Evolutionary conservation across 2,888 invertebrate genomes (phyloP), one percentile per base, ranked within the genome.

Genomic region (Parapristionchus giblindavisi): DNA sequence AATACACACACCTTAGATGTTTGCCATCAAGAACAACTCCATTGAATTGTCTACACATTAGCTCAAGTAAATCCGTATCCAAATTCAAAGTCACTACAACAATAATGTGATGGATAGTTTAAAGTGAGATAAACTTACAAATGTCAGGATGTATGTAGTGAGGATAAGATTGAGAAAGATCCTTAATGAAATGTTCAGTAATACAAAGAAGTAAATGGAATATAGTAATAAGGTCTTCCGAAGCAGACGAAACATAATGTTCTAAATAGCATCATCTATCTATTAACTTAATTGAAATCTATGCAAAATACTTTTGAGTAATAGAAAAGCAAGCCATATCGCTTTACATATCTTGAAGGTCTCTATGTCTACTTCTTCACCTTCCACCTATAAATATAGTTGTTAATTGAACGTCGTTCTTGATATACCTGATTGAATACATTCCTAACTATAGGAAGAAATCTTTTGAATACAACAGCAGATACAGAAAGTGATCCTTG

Each of bases 161-260:
- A 17, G 73, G 60, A 14, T 75, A 56, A 32, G 75, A 65, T 21
- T 65, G 24, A 92, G 84, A 92, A 92, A 94, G 94, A 90, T 96
- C 96, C 78, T 92, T 92, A 89, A 93, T 96, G 74, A 95, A 92
- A 88, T 94, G 92, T 91, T 99, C 97, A 82, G 95, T 92, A 88
- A 94, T 94, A 77, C 94, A 94, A 76, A 96, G 90, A 65, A 99
- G 90, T 66, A 98, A 91, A 89, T 97, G 96, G 88, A 94, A 95
- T 79, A 95, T 96, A 88, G 94, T 95, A 1, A 99, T 95, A 75
- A 98, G 90, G 89, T 98, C 97, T 88, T 95, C 94, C 63, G 93
- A 93, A 36, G 38, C 27, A 48, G 21, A 34, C 38, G 34, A 51
- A n/a, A 48, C 38, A 32, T 68, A 68, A 1, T 68, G 51, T 24